These are phyloP conservation scores for Morbakka virulenta DNA, from an alignment of 30 jellyfish, hydroid and myxozoan species.

Conservation along the genomic window DNA sequence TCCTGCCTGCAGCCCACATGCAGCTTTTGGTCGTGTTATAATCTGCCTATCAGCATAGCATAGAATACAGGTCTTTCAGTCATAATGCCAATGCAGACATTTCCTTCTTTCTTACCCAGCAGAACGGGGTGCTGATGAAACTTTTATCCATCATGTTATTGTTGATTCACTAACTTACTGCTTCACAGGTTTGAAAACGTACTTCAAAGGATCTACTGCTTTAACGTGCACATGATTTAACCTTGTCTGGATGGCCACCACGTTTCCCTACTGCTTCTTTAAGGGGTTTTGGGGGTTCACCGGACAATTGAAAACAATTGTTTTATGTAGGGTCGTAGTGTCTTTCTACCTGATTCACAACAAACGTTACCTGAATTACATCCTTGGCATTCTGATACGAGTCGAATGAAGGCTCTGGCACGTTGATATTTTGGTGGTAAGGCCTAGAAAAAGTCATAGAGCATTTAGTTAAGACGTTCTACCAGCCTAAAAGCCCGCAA, in stretches of 20 bases:
- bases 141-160: not conserved
- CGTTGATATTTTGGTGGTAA: constrained; percentile 42
- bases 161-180: not conserved
- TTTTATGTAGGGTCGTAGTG: constrained; percentile 9
- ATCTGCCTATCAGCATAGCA: constrained; percentile 6
- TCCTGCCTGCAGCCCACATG: constrained; percentile 60
- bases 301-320: not conserved
- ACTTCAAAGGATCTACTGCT: not conserved
- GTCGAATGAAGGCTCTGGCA: constrained; percentile 33
- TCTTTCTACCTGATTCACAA: not conserved
- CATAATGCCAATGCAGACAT: constrained; percentile 21
- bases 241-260: not conserved
- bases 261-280: not conserved
- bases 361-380: constrained; percentile 19
- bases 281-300: not conserved
- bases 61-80: not conserved
- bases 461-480: not conserved
- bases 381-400: constrained; percentile 29
- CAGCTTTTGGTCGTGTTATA: constrained; percentile 53
- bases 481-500: not conserved
- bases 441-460: constrained; percentile 25
- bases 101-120: not conserved
- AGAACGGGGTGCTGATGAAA: not conserved
- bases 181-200: not conserved
- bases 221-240: not conserved